Evolutionary conservation across 2,888 invertebrate genomes (phyloP), one percentile per base, ranked within the genome.

Genomic region (Prosopocoilus inquinatus): DNA sequence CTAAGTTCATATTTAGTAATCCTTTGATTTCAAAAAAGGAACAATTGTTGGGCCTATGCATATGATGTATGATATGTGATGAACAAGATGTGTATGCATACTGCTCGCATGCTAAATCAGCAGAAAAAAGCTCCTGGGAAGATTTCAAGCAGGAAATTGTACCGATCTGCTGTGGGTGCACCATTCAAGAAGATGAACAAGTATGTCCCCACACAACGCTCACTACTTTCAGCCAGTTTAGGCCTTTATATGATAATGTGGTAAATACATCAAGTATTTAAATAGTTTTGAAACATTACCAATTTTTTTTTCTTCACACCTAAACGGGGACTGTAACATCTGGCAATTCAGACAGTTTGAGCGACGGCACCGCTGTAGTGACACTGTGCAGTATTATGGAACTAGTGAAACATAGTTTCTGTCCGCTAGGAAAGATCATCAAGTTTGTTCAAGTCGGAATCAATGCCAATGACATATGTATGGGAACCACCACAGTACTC

Each of bases 361-460:
- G 91, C 63, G 96, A 96, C 75, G 95, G 96, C 1, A 95, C 96
- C 2, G 93, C 94, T 2, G 92, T 89, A 1, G 78, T 96, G 1
- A 76, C 95, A 12, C 68, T 96, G 33, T 87, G 88, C 78, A 85
- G 84, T 13, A 81, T 80, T 56, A 79, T 79, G 32, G 81, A 84
- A 60, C 80, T 88, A 0, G 76, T 76, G 39, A 80, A 84, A 44
- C 80, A 82, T 2, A 62, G 69, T 8, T 63, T 90, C 0, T 77
- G 74, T 16, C 87, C 92, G 0, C 65, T 95, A 54, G 94, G 88
- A 1, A 84, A 82, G 72, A 83, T 96, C 44, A 82, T 89, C 1
- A 89, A 88, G 0, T 88, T 89, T 82, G 82, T 91, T 0, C 87
- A 88, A 71, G 83, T 82, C 12, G 96, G 95, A 0, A 82, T 90